Evolutionary conservation across 2,797 vertebrate genomes (phyloP), one percentile per base, ranked within the genome.

Genomic region (Danio choprae): DNA sequence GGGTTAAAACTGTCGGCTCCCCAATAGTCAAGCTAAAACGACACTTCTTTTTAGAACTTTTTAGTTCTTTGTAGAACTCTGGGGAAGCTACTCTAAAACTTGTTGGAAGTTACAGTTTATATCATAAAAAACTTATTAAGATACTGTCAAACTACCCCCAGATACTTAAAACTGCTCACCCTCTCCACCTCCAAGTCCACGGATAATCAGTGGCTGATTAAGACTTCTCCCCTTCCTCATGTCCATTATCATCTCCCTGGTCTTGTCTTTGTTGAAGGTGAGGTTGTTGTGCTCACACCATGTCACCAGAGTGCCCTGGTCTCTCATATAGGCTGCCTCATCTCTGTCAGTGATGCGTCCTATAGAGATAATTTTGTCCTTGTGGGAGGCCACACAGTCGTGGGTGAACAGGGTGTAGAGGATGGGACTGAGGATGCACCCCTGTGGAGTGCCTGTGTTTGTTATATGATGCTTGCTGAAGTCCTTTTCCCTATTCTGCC

Each of bases 381-480:
- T 38, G 38, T 56, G 7, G 38, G 71, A 9, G 12, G 50, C 16
- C 8, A 53, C 44, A 56, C 51, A 56, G 36, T 72, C 51, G 15
- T 72, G 22, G 36, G 51, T 72, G 51, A 71, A 41, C 16, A 55
- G 46, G 29, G 69, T 71, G 48, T 71, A 38, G 20, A 71, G 69
- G 16, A 38, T 29, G 36, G 13, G 22, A 13, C 50, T 72, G 16
- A 72, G 51, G n/a, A 58, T 15, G 58, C 51, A 73, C 9, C 50
- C 36, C 50, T 74, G 71, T 22, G 38, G 55, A 3, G 51, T 69
- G 48, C 46, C 46, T 6, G 4, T 50, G 20, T 71, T 71, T 20
- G 50, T 29, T 29, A n/a, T 29, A 51, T 71, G 18, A 58, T 18
- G 55, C 15, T 58, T 7, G 2, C 50, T 18, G 68, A 69, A 15